phyloP scores from a whole-genome alignment of 2,113 vertebrate genomes.

The Archocentrus centrarchus region DNA sequence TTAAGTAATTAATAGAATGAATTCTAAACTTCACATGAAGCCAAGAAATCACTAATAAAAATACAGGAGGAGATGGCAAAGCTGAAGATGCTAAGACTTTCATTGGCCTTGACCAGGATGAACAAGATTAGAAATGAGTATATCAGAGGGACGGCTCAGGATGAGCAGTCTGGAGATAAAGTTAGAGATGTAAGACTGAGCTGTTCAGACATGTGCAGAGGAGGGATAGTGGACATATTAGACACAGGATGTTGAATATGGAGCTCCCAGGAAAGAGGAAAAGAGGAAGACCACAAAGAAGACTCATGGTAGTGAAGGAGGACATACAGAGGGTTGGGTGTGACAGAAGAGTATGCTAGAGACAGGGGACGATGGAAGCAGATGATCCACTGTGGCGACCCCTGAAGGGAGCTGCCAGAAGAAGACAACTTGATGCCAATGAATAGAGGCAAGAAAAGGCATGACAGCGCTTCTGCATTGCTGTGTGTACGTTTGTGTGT shows the following conservation, averaged over 20 bases:
- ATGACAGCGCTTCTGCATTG: not conserved
- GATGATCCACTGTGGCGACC: not conserved
- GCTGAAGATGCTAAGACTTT: too few species aligned
- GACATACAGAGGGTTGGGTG: not conserved
- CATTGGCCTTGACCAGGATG: too few species aligned
- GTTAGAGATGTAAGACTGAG: too few species aligned
- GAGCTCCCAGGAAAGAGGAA: not conserved
- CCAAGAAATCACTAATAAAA: too few species aligned
- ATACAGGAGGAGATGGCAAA: too few species aligned
- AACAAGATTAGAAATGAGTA: too few species aligned
- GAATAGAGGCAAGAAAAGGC: not conserved
- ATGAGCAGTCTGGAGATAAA: too few species aligned
- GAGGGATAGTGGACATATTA: too few species aligned
- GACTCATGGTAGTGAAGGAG: not conserved
- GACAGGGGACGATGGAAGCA: not conserved
- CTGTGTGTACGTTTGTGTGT: not conserved
- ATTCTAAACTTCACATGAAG: too few species aligned
- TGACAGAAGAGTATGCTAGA: not conserved
- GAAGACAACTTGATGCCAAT: rapidly evolving
- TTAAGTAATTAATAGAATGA: too few species aligned
- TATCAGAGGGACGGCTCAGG: too few species aligned
- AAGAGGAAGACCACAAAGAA: not conserved
- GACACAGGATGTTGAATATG: not conserved
- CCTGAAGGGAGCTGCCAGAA: not conserved
- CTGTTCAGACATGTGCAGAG: too few species aligned